Base-by-base conservation (phyloP, 2,113 vertebrate species). In the Urocynchramus pylzowi region DNA sequence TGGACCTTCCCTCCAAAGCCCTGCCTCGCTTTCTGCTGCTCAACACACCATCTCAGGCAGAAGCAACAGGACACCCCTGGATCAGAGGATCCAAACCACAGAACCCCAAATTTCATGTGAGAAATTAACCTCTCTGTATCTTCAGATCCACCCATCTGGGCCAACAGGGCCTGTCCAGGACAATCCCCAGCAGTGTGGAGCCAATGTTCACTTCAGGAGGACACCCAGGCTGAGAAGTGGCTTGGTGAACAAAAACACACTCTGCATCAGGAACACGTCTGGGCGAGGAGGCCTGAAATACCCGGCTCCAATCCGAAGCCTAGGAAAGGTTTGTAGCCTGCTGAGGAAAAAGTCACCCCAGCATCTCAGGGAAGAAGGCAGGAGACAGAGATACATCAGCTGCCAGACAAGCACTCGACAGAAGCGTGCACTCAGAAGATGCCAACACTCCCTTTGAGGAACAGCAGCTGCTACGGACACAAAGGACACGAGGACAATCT, bases 121-220 rank as follows among this genome's bases (percentile, higher is more conserved):
- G 73, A 87, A 96, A 96, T 37, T 67, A 69, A 90, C 49, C 44
- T 78, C 69, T 80, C 74, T 95, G 90, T 85, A 87, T 84, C 80
- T 96, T 95, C 91, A 96, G 84, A 96, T 79, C 87, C 91, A 95
- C 77, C 68, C 73, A 84, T 78, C 68, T 59, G 70, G 35, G 79
- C 50, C 53, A 91, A 75, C 4, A 47, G 59, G 42, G 49, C 57
- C 42, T 87, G 44, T 77, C 30, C 37, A 75, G 54, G 59, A 69
- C 73, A 75, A 59, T 27, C 8, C n/a, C 61, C 84, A 75, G 59
- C 35, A 84, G 30, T 2, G 1, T 14, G 4, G 10, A 94, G 77
- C 28, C 79, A 92, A 52, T 10, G 16, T 8, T 54, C 68, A 17
- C 53, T 59, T 41, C 0, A 0, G 74, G 20, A 96, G 54, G n/a